A percentile compares a stretch with the other conserved stretches of the same genome.
These are phyloP conservation scores for Paelopatides confundens DNA, from an alignment of 53 echinoderm and acorn worm species.

Conservation along the genomic window DNA sequence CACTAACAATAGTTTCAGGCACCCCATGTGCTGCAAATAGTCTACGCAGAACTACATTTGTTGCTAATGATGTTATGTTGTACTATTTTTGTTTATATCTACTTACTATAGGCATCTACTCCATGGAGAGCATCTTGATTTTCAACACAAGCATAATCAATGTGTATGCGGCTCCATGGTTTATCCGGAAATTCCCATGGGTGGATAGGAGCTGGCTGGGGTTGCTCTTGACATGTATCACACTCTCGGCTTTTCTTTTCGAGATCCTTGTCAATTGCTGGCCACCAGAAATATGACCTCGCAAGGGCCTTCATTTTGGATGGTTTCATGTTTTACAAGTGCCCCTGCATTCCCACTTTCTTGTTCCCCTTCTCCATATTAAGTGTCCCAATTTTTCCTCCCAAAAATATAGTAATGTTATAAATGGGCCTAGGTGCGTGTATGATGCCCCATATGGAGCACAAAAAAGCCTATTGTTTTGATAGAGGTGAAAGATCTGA, in stretches of 20 bases:
- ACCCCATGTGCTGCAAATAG: slow-evolving; percentile 65
- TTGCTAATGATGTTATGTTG: slow-evolving; percentile 30
- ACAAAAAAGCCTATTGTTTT: too few species aligned
- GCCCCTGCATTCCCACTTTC: too few species aligned
- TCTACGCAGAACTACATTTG: slow-evolving; percentile 50
- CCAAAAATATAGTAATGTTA: too few species aligned
- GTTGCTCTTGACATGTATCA: slow-evolving; percentile 6
- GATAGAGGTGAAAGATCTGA: too few species aligned
- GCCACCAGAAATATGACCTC: slow-evolving; percentile 70
- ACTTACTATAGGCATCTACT: slow-evolving; percentile 62
- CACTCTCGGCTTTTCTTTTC: slow-evolving; percentile 33
- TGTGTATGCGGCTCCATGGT: slow-evolving; percentile 6
- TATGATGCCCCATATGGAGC: too few species aligned
- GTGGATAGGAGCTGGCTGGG: slow-evolving; percentile 19
- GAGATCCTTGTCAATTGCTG: slow-evolving; percentile 43
- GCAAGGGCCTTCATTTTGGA: slow-evolving; percentile 70
- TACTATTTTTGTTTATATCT: slow-evolving; percentile 59
- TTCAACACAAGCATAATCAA: too few species aligned
- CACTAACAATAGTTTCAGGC: slow-evolving; percentile 66
- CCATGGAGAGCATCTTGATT: slow-evolving; percentile 47
- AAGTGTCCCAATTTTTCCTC: too few species aligned
- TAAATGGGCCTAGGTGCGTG: too few species aligned
- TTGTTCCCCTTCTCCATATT: too few species aligned
- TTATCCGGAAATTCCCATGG: slow-evolving; percentile 41
- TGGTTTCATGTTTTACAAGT: too few species aligned